A percentile compares a stretch with the other conserved stretches of the same genome.
Evolutionary conservation across 2,888 invertebrate species (phyloP).

Genomic region (Oligia strigilis): DNA sequence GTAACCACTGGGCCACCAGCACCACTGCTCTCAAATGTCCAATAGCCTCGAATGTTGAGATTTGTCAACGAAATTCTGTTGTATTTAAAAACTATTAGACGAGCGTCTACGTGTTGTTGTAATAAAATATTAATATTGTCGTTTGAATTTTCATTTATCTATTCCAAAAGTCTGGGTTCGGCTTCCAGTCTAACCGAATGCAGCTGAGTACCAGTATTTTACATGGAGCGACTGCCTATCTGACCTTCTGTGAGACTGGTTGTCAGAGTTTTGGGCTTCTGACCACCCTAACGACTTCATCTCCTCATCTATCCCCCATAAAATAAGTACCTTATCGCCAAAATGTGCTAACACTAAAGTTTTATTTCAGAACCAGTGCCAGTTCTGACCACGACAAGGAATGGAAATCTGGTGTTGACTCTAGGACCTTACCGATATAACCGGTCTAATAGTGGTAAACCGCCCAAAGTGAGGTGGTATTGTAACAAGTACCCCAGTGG

Average conservation of each 20-base stretch:
- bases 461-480: constrained; percentile 15
- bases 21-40: neutral
- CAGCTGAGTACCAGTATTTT: neutral
- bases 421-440: constrained; percentile 38
- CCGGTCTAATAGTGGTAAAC: neutral
- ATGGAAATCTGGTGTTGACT: constrained; percentile 31
- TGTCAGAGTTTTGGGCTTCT: neutral
- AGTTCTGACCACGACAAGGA: constrained; percentile 23
- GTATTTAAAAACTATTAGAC: neutral
- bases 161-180: neutral
- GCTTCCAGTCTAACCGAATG: neutral
- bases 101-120: neutral
- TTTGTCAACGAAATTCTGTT: neutral
- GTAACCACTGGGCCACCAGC: too few relatives aligned
- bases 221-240: neutral
- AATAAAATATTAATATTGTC: neutral
- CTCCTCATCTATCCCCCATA: neutral
- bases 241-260: neutral
- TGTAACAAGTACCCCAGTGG: constrained; percentile 11
- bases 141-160: neutral
- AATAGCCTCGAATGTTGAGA: too few relatives aligned
- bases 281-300: neutral
- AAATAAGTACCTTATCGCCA: neutral
- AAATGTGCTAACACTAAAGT: neutral
- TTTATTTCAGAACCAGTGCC: constrained; percentile 9